phyloP scores from a whole-genome alignment of 2,888 invertebrate species.

The Agonum fuliginosum region DNA sequence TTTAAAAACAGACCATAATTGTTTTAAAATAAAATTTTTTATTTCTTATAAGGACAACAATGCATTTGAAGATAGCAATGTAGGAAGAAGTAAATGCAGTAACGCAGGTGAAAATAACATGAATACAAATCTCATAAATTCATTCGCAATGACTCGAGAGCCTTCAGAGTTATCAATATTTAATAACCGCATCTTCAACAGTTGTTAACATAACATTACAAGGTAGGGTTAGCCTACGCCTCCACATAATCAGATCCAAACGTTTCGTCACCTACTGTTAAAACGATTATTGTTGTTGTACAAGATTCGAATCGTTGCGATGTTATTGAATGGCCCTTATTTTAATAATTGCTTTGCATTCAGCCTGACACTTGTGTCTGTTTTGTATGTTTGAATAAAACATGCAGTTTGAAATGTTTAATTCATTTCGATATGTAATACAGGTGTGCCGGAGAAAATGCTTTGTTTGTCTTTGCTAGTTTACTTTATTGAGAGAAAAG shows the following conservation, averaged over 20 bases:
- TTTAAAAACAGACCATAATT: too few species aligned
- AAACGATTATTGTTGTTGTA: constrained; percentile 14
- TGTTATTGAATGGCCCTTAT: constrained; percentile 38
- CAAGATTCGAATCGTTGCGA: constrained; percentile 12
- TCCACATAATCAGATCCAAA: neutral
- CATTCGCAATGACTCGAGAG: constrained; percentile 6
- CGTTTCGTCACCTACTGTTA: constrained; percentile 28
- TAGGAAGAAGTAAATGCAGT: neutral
- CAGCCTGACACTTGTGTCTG: constrained; percentile 30
- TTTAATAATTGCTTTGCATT: constrained; percentile 42
- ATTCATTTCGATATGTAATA: constrained; percentile 40
- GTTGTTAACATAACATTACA: neutral
- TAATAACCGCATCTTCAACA: neutral
- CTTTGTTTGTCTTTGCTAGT: constrained; percentile 38
- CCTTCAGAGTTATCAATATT: constrained; percentile 25
- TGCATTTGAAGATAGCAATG: too few species aligned
- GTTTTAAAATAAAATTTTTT: too few species aligned
- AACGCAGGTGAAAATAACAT: constrained; percentile 14
- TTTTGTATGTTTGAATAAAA: constrained; percentile 24
- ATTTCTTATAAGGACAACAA: too few species aligned
- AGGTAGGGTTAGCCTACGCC: constrained; percentile 16
- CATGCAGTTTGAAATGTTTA: constrained; percentile 24
- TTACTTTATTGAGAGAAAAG: constrained; percentile 38
- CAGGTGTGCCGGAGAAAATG: constrained; percentile 40
- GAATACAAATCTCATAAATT: constrained; percentile 25